Conservation (phyloP, 2,888 invertebrate species). For the Gortyna flavago region DNA sequence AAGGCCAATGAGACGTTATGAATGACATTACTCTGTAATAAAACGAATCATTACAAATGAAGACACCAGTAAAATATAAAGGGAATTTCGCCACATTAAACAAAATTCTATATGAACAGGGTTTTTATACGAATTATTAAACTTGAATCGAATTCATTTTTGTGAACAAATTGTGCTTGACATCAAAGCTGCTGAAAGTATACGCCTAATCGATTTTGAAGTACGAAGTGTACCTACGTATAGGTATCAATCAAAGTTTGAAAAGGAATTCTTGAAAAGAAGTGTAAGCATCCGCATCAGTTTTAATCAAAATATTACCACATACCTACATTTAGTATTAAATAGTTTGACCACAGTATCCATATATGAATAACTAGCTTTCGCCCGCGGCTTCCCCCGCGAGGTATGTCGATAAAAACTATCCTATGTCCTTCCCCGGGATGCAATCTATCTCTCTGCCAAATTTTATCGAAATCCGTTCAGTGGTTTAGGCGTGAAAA, state of each 20-base stretch:
- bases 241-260: background rate
- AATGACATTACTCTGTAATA: slow-evolving; percentile 40
- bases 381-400: too few species aligned
- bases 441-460: too few species aligned
- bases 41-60: slow-evolving; percentile 32
- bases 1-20: slow-evolving; percentile 46
- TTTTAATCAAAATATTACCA: slow-evolving; percentile 2
- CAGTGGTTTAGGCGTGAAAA: too few species aligned
- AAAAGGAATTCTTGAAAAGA: background rate
- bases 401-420: too few species aligned
- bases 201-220: slow-evolving; percentile 5
- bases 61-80: slow-evolving; percentile 21
- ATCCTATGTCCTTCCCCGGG: too few species aligned
- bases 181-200: slow-evolving; percentile 15
- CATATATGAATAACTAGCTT: too few species aligned
- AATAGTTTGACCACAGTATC: slow-evolving; percentile 9
- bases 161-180: slow-evolving; percentile 21
- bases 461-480: too few species aligned
- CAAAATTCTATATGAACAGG: slow-evolving; percentile 10
- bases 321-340: slow-evolving; percentile 1
- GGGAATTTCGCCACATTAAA: slow-evolving; percentile 13
- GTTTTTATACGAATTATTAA: slow-evolving; percentile 37
- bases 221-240: background rate
- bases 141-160: slow-evolving; percentile 21
- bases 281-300: background rate